phyloP scores from a whole-genome alignment of 1,140 invertebrate genomes.

The Aphelinus certus region DNA sequence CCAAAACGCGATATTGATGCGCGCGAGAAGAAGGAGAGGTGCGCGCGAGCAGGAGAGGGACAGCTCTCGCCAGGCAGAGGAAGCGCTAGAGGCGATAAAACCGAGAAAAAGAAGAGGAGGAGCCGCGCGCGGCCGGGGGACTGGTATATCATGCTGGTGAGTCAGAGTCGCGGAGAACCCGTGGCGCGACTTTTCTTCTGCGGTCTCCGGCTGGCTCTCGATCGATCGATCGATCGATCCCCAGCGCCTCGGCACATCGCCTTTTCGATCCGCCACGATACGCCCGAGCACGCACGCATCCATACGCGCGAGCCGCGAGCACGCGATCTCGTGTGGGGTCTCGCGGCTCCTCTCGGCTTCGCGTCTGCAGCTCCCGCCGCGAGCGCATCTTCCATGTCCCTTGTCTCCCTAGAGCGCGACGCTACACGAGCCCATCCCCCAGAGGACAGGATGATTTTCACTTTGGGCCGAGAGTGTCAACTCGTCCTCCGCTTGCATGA shows the following conservation, averaged over 20 bases:
- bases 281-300: neutral
- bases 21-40: neutral
- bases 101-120: slow-evolving; percentile 6
- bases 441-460: too few relatives aligned
- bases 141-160: slow-evolving; percentile 16
- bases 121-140: neutral
- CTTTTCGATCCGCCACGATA: too few relatives aligned
- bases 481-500: too few relatives aligned
- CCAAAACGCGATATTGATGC: slow-evolving; percentile 7
- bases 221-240: too few relatives aligned
- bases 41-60: neutral
- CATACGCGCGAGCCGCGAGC: neutral
- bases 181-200: slow-evolving; percentile 2
- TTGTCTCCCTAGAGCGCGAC: too few relatives aligned
- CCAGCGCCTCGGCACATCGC: too few relatives aligned
- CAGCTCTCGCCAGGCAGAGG: neutral
- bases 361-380: neutral
- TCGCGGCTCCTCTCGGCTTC: neutral
- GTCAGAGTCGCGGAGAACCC: neutral
- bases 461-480: too few relatives aligned
- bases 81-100: slow-evolving; percentile 11
- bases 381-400: too few relatives aligned
- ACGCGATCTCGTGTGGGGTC: slow-evolving; percentile 3
- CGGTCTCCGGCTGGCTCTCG: neutral
- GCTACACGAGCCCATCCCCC: too few relatives aligned